Conservation (phyloP, 92 coral and sea anemone species). For the Epizoanthus stellaris region DNA sequence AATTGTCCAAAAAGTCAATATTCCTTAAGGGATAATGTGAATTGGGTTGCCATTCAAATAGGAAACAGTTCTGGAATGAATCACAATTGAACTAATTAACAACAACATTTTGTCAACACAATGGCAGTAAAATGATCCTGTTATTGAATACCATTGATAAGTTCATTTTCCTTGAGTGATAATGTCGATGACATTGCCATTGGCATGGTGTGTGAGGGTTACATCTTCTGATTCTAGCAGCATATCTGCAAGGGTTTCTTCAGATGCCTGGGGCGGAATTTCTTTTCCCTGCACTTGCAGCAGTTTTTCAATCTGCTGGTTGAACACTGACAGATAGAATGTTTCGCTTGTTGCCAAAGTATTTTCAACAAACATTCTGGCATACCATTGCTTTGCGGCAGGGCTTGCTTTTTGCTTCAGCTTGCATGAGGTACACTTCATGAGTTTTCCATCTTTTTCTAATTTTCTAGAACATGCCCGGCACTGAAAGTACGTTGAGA, state of each 20-base stretch:
- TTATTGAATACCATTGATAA: too few relatives aligned
- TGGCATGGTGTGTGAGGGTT: too few relatives aligned
- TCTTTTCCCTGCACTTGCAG: not conserved
- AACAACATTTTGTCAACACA: too few relatives aligned
- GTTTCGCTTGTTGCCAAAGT: slow-evolving; percentile 33
- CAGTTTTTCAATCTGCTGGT: slow-evolving; percentile 38
- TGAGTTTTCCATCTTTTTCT: slow-evolving; percentile 41
- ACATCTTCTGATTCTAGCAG: not conserved
- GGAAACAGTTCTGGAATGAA: too few relatives aligned
- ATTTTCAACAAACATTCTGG: slow-evolving; percentile 46
- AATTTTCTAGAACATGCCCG: slow-evolving; percentile 52
- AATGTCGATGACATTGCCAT: too few relatives aligned
- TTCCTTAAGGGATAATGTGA: too few relatives aligned
- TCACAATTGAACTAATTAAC: too few relatives aligned
- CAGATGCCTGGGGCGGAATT: not conserved
- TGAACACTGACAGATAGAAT: slow-evolving; percentile 33
- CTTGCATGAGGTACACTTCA: not conserved
- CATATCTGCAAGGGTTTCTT: slow-evolving; percentile 5
- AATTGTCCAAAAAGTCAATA: too few relatives aligned
- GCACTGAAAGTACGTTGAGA: slow-evolving; percentile 48
- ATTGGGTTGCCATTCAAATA: too few relatives aligned
- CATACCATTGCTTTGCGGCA: slow-evolving; percentile 58
- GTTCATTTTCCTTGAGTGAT: too few relatives aligned
- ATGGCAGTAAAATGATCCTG: too few relatives aligned
- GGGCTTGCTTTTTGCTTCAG: slow-evolving; percentile 23